Base-by-base conservation (phyloP, 2,113 vertebrate genomes). In the Oryzias woworae region DNA sequence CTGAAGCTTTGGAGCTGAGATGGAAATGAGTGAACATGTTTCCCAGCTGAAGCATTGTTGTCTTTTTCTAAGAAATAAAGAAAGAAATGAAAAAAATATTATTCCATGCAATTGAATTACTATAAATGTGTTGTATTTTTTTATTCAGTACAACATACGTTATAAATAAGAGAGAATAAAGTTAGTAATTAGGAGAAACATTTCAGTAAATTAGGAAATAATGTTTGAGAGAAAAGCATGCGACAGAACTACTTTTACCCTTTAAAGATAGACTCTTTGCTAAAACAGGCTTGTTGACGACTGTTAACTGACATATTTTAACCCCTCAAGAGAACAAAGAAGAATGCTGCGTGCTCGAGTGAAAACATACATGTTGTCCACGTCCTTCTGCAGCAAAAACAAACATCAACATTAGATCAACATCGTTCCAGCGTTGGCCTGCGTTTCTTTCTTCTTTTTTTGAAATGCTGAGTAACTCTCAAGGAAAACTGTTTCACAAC, bases 1-100 rank as follows among this genome's bases (percentile, higher is more conserved):
- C 79, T 66, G 78, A 18, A 6, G 51, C 31, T 73, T 62, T 77
- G 48, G 77, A 67, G 72, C 61, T 51, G 44, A 75, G 53, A 26
- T 82, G 80, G 42, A 89, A 82, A 65, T 70, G 80, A 3, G 80
- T 72, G 1, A 89, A 78, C 65, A 86, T 67, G 57, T 67, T 84
- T 73, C 84, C 88, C 20, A 87, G 66, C 58, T 83, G 85, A 69
- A 85, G 71, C 89, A 88, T 90, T 62, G 44, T 71, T 14, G 46
- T 61, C 22, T 76, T 58, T 28, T 41, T 72, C 69, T 73, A 28
- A 22, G 64, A 45, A 31, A 54, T 47, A 41, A 43, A 22, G 45
- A 46, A 26, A 22, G 3, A 43, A 23, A 56, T 5, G 1, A 20
- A 3, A 49, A 7, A 36, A 14, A 5, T 3, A 57, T 14, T 20